These are phyloP conservation scores for Orchestes rusci DNA, from an alignment of 2,888 invertebrate species.

Conservation along the genomic window DNA sequence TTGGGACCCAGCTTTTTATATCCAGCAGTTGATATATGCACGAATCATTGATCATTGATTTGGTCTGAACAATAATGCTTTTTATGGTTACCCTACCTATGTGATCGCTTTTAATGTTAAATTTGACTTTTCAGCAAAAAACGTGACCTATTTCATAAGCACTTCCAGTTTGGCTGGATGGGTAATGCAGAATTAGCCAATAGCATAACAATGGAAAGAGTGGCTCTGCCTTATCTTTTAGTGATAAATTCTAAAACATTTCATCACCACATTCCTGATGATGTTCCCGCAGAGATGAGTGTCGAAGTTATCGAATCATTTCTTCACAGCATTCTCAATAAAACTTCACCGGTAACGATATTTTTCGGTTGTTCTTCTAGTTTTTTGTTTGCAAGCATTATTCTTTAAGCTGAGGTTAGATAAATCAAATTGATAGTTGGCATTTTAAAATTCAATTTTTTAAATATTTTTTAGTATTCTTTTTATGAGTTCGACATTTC, in stretches of 20 bases:
- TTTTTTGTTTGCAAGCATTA: no score
- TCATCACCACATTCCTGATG: constrained; percentile 84
- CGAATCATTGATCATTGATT: no score
- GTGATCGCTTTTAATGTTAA: no score
- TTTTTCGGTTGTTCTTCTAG: background rate
- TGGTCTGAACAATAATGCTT: no score
- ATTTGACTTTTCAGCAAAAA: constrained; percentile 43
- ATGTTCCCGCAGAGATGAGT: constrained; percentile 35
- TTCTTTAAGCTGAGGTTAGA: no score
- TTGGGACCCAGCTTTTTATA: no score
- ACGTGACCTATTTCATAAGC: constrained; percentile 69
- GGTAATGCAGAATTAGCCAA: constrained; percentile 85
- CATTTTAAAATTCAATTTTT: no score
- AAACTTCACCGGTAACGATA: constrained; percentile 63
- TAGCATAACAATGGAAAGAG: constrained; percentile 75
- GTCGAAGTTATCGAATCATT: constrained; percentile 64
- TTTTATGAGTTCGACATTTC: no score
- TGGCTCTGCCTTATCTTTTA: constrained; percentile 45
- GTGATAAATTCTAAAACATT: constrained; percentile 89
- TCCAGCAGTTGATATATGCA: no score
- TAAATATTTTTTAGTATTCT: no score
- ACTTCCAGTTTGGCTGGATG: constrained; percentile 92
- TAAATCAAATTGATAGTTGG: no score
- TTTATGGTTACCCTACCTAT: no score
- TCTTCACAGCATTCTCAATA: constrained; percentile 68